phyloP scores from a whole-genome alignment of 2,888 invertebrate genomes.

The Saturnia pavonia region DNA sequence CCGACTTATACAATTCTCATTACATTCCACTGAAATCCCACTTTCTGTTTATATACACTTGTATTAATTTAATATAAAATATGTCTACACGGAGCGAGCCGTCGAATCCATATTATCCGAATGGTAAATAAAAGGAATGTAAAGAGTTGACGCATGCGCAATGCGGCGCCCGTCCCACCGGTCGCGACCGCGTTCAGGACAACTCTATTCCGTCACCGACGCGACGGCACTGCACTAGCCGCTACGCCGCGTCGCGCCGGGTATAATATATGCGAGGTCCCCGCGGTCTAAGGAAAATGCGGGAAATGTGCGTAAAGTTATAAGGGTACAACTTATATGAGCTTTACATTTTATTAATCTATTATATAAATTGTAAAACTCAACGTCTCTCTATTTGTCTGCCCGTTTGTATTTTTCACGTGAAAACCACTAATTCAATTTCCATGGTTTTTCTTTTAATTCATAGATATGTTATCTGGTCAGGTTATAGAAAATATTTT shows the following conservation, averaged over 20 bases:
- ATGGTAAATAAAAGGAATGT: not conserved
- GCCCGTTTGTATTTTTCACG: too few relatives aligned
- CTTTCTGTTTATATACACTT: not conserved
- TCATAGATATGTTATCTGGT: too few relatives aligned
- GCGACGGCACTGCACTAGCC: not conserved
- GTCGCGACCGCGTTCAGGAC: not conserved
- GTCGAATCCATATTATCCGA: not conserved
- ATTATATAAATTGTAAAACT: too few relatives aligned
- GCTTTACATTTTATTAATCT: too few relatives aligned
- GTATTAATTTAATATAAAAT: not conserved
- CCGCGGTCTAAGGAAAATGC: not conserved
- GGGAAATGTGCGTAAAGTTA: not conserved
- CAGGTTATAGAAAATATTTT: too few relatives aligned
- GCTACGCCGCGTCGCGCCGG: not conserved
- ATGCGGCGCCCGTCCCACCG: not conserved
- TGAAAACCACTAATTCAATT: too few relatives aligned
- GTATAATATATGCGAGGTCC: not conserved
- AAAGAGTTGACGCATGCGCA: not conserved
- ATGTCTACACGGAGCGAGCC: not conserved
- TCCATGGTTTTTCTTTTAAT: too few relatives aligned
- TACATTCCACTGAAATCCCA: conserved; percentile 3
- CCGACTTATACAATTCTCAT: not conserved
- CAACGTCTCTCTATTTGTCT: too few relatives aligned
- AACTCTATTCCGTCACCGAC: not conserved
- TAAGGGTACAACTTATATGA: not conserved